Evolutionary conservation across 2,888 invertebrate species (phyloP).

Genomic region (Lycophotia porphyrea): DNA sequence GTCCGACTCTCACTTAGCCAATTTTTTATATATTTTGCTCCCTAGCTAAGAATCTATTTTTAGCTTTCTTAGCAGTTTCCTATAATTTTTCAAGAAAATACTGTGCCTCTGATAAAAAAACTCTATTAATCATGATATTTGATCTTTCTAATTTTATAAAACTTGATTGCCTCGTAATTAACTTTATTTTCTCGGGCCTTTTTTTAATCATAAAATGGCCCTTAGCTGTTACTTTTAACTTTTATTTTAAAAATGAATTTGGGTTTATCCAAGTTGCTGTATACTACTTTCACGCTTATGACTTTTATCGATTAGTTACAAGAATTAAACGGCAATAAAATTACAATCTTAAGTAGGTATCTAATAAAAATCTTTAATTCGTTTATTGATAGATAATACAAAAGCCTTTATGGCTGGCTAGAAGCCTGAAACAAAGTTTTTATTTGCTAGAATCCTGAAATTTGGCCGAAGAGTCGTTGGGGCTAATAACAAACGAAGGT

Average conservation of each 20-base stretch:
- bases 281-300: neutral
- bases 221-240: neutral
- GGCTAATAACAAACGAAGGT: neutral
- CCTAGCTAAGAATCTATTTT: neutral
- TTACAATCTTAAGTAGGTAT: neutral
- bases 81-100: no score
- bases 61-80: no score
- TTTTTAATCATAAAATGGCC: neutral
- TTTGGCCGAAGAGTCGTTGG: neutral
- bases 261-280: neutral
- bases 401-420: neutral
- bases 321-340: neutral
- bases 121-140: neutral
- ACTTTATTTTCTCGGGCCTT: neutral
- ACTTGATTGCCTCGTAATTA: neutral
- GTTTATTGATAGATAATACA: neutral
- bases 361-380: neutral
- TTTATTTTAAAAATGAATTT: neutral
- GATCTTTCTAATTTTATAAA: conserved; percentile 7
- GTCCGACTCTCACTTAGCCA: no score
- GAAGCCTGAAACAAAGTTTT: no score
- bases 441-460: no score
- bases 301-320: neutral
- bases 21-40: neutral
- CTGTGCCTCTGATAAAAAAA: neutral